Evolutionary conservation across 2,797 vertebrate genomes (phyloP), one percentile per base, ranked within the genome.

Genomic region (Somateria mollissima): DNA sequence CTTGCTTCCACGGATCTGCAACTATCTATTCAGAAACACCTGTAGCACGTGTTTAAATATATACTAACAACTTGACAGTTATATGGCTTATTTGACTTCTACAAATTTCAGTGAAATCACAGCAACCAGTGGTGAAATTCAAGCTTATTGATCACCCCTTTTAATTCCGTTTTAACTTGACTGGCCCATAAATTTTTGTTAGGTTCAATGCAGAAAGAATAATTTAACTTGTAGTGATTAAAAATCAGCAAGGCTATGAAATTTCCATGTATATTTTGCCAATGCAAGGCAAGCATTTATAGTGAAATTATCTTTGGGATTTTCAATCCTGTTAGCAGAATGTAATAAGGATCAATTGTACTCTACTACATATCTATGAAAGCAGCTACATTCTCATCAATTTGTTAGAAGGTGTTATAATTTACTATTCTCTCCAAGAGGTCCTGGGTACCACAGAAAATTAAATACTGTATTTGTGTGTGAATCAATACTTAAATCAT

Each of bases 211-310:
- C 73, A 89, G 81, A 47, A 21, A 20, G 71, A 87, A 61, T 57
- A 67, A 80, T 85, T 95, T 79, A 78, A 11, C 28, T 83, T 0
- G 0, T 45, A 79, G 54, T 74, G 67, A 89, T 72, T 95, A 87
- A 90, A 96, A 95, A 49, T 72, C 65, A 83, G 34, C 34, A 84
- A 57, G 54, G 49, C 22, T 75, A 28, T 74, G 45, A 91, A 73
- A 90, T 65, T 74, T 89, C 72, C 3, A 0, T 30, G 32, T 45
- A 32, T 45, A 27, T 20, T 87, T 83, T 77, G 64, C 49, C 67
- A 82, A 4, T 54, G 75, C n/a, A 77, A 89, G 65, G 72, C 65
- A 89, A 92, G 69, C 57, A 72, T 75, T 92, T 51, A 17, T 56
- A 57, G 17, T 37, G 45, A 91, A 84, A 89, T 64, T 73, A 78